Base-by-base conservation (phyloP, 2,888 invertebrate species). In the Nowickia ferox region DNA sequence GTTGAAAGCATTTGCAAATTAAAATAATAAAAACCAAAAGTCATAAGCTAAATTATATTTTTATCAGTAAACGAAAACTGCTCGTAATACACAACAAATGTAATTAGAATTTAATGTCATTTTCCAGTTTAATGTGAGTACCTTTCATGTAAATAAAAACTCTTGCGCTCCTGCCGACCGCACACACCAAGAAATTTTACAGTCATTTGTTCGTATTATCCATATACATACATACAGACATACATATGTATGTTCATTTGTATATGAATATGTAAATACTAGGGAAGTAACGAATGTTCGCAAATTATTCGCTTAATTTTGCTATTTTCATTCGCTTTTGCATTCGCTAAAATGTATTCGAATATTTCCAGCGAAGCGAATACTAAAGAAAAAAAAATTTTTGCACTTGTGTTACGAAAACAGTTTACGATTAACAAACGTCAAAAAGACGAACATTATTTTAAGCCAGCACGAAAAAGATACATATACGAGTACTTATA, bases 51-150 rank as follows among this genome's bases (percentile, higher is more conserved):
- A 84, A 75, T 68, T 59, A 57, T 57, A 17, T 76, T 76, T 80
- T 84, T 84, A 77, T 77, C 77, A 72, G 63, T 53, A 72, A 53
- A 66, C 10, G 71, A 77, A 61, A 69, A 69, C 42, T 78, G n/a
- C 51, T 61, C 38, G 51, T 61, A 78, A 68, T 59, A 77, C 57
- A 68, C 48, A 69, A 61, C 68, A 69, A 71, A 80, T 48, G 76
- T 86, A 86, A 86, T 86, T 83, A 86, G 72, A 86, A 80, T 86
- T 80, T 83, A 83, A 86, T 83, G 83, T 84, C 46, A 76, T 80
- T 86, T 78, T 66, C 59, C 69, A 69, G 59, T 80, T 84, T 77
- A 71, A 61, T 51, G 46, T 61, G 42, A 51, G 15, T 57, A 77
- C 30, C 10, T 38, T 44, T 66, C 19, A 17, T 38, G 11, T 17